Evolutionary conservation across 2,113 vertebrate genomes (phyloP), one percentile per base, ranked within the genome.

Genomic region (Triplophysa tibetana): DNA sequence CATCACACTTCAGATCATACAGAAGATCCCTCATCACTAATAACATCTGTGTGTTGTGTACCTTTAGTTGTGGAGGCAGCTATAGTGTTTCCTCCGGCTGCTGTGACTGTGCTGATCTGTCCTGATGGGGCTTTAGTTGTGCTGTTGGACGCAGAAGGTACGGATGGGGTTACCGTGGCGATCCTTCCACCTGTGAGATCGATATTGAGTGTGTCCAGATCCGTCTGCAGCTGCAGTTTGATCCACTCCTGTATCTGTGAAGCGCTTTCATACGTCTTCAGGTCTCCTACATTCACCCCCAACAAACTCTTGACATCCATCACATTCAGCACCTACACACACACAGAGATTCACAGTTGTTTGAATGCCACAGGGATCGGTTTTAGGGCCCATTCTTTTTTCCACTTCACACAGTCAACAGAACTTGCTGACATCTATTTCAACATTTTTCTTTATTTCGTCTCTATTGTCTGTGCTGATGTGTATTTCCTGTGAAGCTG

Each of bases 231-330:
- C 78, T 85, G 84, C 13, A 43, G 67, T 11, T 41, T 26, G 23
- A 74, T 29, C 84, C 84, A 85, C 54, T 64, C 17, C 74, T 65
- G 62, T 0, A 85, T 14, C 56, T 48, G 4, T 17, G 63, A 4
- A 9, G 68, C 19, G 58, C 52, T 80, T 38, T 80, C 81, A 77
- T 80, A 85, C 24, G 75, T 65, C 67, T 73, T 80, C 67, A 85
- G 84, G 50, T 80, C 81, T 1, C 21, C n/a, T 5, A 78, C 6
- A 33, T 80, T 81, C 56, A 69, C 38, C 3, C 78, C 78, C 45
- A 85, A 23, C 24, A 85, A 64, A 43, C 29, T 29, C 23, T 33
- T 13, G 13, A 85, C 84, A 6, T 79, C 75, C 1, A 33, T 38
- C 56, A 85, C 84, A 16, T 33, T 78, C 50, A 82, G 65, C 21